Conservation (phyloP, 1,140 invertebrate species). For the Carcinoscorpius rotundicauda region DNA sequence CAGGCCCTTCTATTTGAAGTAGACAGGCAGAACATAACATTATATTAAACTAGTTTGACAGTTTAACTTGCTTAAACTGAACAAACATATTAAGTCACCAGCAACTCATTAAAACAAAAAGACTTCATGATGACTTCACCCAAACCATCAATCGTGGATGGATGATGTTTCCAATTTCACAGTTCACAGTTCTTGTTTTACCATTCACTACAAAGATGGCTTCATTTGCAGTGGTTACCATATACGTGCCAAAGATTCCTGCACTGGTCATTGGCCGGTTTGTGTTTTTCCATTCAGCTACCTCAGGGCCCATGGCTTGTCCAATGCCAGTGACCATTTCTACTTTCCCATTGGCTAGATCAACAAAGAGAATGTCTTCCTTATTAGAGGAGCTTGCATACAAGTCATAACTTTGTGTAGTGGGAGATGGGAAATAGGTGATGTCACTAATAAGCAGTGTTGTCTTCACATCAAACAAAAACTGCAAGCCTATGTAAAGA, state of each 20-base stretch:
- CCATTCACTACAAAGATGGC: slow-evolving; percentile 62
- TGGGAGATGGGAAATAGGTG: slow-evolving; percentile 60
- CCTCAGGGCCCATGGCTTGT: slow-evolving; percentile 39
- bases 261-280: slow-evolving; percentile 55
- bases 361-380: slow-evolving; percentile 60
- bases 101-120: not conserved
- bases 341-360: slow-evolving; percentile 61
- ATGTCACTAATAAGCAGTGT: slow-evolving; percentile 61
- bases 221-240: slow-evolving; percentile 58
- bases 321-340: slow-evolving; percentile 64
- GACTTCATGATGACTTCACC: slow-evolving; percentile 35
- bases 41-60: not conserved
- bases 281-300: slow-evolving; percentile 52
- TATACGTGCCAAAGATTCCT: slow-evolving; percentile 57
- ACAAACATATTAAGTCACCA: not conserved
- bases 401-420: slow-evolving; percentile 60
- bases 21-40: not conserved
- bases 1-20: not conserved
- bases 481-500: slow-evolving; percentile 41
- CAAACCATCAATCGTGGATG: slow-evolving; percentile 53
- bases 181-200: slow-evolving; percentile 57
- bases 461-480: slow-evolving; percentile 63
- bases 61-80: not conserved
- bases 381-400: slow-evolving; percentile 59
- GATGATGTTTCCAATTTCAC: slow-evolving; percentile 54